Percentiles rank a stretch among this genome's conserved stretches.
These are phyloP conservation scores for Myotis vivesi DNA, from an alignment of 2,797 vertebrate species.

Conservation along the genomic window DNA sequence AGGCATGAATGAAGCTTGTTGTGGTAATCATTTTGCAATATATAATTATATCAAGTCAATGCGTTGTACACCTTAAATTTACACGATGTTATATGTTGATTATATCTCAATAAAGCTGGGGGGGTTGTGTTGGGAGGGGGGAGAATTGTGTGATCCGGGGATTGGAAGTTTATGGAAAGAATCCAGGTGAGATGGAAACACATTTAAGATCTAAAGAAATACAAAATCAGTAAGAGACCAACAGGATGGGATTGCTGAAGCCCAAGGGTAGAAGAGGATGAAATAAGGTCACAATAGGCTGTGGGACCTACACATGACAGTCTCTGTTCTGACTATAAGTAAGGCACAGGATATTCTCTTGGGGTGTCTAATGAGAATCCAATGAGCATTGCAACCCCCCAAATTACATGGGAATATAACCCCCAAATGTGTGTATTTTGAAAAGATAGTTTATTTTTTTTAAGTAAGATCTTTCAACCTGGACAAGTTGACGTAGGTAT, in stretches of 20 bases:
- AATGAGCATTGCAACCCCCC: neutral
- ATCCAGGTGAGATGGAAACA: neutral
- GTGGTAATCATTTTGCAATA: neutral
- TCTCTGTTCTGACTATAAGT: neutral
- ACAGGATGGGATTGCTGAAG: neutral
- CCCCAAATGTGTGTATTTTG: neutral
- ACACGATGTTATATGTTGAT: neutral
- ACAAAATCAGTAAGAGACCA: neutral
- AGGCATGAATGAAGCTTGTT: neutral
- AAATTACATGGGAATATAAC: neutral
- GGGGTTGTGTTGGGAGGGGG: no score
- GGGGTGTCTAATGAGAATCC: neutral
- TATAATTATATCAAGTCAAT: neutral
- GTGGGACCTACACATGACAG: neutral
- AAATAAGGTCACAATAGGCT: neutral
- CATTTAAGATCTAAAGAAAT: neutral
- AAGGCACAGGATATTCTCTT: neutral
- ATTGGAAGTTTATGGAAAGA: constrained; percentile 5
- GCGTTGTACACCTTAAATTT: neutral
- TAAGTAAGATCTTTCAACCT: neutral
- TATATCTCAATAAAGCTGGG: neutral
- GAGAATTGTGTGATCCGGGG: neutral
- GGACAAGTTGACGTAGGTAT: neutral
- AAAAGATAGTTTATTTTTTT: neutral
- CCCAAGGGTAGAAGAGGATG: neutral